Conservation (phyloP, 2,797 vertebrate species). For the Falco concolor region DNA sequence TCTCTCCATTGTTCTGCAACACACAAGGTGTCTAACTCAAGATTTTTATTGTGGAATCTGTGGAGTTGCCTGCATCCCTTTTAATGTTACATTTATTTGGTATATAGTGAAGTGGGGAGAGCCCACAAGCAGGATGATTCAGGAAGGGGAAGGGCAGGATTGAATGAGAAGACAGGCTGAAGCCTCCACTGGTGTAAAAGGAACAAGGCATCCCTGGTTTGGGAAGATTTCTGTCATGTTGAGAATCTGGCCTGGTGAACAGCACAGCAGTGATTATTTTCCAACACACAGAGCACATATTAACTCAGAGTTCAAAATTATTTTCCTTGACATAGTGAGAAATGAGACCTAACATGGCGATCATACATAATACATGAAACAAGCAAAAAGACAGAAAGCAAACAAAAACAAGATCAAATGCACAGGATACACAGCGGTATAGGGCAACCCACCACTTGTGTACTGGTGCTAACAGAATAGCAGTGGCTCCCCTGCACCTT, state of each 20-base stretch:
- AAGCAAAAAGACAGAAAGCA: not conserved
- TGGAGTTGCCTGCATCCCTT: not conserved
- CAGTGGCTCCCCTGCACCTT: not conserved
- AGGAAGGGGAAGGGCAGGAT: not conserved
- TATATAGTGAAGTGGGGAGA: not conserved
- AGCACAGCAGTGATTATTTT: not conserved
- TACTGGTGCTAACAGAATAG: not conserved
- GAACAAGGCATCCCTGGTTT: not conserved
- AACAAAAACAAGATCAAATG: not conserved
- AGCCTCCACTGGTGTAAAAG: not conserved
- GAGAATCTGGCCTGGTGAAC: not conserved
- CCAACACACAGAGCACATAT: not conserved
- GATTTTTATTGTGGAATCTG: not conserved
- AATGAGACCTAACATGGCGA: not conserved
- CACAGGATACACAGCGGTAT: not conserved
- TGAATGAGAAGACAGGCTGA: not conserved
- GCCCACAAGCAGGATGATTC: not conserved
- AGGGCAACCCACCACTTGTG: not conserved
- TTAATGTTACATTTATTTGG: not conserved
- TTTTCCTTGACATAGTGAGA: not conserved
- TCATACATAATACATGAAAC: not conserved
- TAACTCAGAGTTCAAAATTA: not conserved
- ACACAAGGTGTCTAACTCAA: rapidly evolving
- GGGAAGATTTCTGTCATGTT: not conserved
- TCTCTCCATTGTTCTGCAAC: rapidly evolving